Evolutionary conservation across 2,113 vertebrate species (phyloP), one percentile per base, ranked within the genome.

Genomic region (Clarias batrachus): DNA sequence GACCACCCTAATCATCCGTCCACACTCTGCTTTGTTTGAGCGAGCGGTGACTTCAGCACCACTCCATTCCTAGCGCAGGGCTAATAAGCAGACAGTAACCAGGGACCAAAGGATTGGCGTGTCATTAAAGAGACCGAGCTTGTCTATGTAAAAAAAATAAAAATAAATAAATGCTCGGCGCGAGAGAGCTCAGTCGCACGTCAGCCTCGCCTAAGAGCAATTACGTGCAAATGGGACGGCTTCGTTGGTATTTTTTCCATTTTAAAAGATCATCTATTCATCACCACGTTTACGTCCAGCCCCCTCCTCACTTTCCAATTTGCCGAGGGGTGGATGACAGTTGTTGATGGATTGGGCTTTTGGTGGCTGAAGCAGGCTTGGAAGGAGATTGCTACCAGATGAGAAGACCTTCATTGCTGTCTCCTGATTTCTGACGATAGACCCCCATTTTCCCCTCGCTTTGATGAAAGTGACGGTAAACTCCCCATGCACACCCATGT

Each of bases 341-440:
- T 92, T 89, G 91, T 91, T 95, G 94, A 95, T 95, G 93, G 92
- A 95, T 94, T 90, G 90, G 91, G 90, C 90, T 94, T 93, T 93
- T 91, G 93, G 92, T 94, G 93, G 91, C 91, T 93, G 91, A 93
- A 92, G 91, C 87, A 70, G 91, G 87, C 90, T 93, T 87, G 84
- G 37, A 27, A 90, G 79, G 89, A 94, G 93, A 95, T 95, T 95
- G 93, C 91, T 94, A 94, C 94, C 95, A 95, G 93, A 95, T 95
- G 95, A 94, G 92, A 92, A 91, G 91, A 91, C 93, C 94, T 93
- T 86, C 81, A 90, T 92, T 88, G 87, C 86, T 88, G 78, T 85
- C 85, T 86, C 80, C 85, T 68, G n/a, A 33, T 76, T 82, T 82
- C 79, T 33, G 52, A 82, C 33, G 41, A 9, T 33, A 63, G 71